These are phyloP conservation scores for Theretra japonica DNA, from an alignment of 2,888 invertebrate species.

Conservation along the genomic window DNA sequence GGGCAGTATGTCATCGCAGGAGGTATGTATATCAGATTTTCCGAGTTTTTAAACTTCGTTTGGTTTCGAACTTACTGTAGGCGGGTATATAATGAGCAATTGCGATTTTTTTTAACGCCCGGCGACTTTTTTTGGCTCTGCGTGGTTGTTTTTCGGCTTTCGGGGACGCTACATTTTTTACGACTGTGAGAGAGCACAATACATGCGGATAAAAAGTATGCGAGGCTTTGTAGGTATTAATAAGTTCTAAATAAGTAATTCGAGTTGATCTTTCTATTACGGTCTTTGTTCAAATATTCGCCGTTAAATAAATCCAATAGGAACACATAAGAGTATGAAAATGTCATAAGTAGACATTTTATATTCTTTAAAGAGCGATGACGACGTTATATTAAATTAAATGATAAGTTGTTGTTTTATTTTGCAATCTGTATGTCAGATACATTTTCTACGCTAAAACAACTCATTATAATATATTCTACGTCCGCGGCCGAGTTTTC, in stretches of 20 bases:
- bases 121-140: slow-evolving; percentile 23
- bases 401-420: neutral
- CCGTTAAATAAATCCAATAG: neutral
- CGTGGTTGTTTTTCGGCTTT: neutral
- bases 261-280: neutral
- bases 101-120: slow-evolving; percentile 12
- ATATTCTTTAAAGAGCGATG: no score
- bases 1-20: slow-evolving; percentile 39
- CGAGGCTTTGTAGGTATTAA: neutral
- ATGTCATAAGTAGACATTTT: no score
- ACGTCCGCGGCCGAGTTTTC: slow-evolving; percentile 2
- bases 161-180: neutral
- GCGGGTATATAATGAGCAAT: slow-evolving; percentile 22
- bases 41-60: slow-evolving; percentile 25
- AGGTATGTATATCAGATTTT: slow-evolving; percentile 53
- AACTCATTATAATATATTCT: neutral
- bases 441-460: neutral
- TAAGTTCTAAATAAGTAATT: neutral
- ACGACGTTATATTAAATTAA: no score
- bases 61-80: neutral
- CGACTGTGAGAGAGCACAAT: neutral
- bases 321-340: no score
- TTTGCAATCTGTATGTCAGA: neutral
- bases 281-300: neutral
- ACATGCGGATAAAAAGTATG: neutral